Evolutionary conservation across 2,888 invertebrate species (phyloP).

Genomic region (Eueremaeus valkanovi): DNA sequence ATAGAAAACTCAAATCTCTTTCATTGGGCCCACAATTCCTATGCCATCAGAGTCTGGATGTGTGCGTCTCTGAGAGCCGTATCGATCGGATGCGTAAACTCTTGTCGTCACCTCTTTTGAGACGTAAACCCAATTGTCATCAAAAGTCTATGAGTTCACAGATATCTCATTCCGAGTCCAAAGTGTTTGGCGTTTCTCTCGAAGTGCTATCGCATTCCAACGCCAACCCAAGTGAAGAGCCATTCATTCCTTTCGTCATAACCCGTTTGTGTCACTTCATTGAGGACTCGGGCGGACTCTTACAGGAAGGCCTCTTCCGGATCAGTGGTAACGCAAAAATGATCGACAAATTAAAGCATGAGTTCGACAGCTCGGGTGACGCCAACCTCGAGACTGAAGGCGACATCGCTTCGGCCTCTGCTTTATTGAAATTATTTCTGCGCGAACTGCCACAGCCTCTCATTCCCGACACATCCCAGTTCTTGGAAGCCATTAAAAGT

Average conservation of each 20-base stretch:
- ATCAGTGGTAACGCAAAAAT: constrained; percentile 58
- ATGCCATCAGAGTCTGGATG: constrained; percentile 37
- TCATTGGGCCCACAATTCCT: no score
- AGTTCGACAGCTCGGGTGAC: constrained; percentile 59
- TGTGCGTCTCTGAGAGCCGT: constrained; percentile 45
- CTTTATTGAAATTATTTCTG: constrained; percentile 59
- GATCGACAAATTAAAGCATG: constrained; percentile 56
- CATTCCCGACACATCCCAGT: constrained; percentile 54
- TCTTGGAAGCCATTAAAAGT: constrained; percentile 51
- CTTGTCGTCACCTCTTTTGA: constrained; percentile 48
- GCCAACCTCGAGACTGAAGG: constrained; percentile 57
- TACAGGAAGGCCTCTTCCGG: constrained; percentile 57
- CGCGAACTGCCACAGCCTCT: constrained; percentile 58
- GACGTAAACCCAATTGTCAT: constrained; percentile 41
- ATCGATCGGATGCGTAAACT: constrained; percentile 49
- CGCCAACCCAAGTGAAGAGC: constrained; percentile 36
- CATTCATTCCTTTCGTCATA: constrained; percentile 42
- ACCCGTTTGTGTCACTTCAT: constrained; percentile 55
- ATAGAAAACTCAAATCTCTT: no score
- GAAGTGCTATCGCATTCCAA: constrained; percentile 33
- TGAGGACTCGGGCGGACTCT: constrained; percentile 54
- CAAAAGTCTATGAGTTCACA: constrained; percentile 2
- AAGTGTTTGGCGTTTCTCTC: constrained; percentile 40
- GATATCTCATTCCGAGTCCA: constrained; percentile 14
- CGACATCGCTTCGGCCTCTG: constrained; percentile 59